phyloP scores from a whole-genome alignment of 64 coral and sea anemone species.

The Anthopleura sola region DNA sequence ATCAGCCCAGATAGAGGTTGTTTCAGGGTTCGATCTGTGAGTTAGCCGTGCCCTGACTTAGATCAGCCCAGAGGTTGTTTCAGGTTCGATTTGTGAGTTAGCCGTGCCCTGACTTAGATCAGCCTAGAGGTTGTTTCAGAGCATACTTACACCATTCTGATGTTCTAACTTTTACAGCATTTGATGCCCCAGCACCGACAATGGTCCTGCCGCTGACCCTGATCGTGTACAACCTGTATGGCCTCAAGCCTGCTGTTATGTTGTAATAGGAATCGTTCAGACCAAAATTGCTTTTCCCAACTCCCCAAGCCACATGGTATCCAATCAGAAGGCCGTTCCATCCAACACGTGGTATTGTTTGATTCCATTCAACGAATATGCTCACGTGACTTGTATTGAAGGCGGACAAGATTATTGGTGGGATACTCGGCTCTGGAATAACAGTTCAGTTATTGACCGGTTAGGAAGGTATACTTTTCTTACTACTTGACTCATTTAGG shows the following conservation, averaged over 20 bases:
- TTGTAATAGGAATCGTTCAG: constrained; percentile 10
- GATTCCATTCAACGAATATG: constrained; percentile 8
- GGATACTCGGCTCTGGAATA: not conserved
- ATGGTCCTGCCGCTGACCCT: constrained; percentile 12
- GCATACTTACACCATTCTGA: constrained; percentile 10
- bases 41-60: too few species aligned
- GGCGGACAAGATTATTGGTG: not conserved
- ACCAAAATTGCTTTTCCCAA: not conserved
- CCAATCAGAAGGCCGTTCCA: constrained; percentile 14
- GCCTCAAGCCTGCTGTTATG: not conserved
- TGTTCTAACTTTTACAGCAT: not conserved
- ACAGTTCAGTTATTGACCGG: not conserved
- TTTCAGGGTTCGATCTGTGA: too few species aligned
- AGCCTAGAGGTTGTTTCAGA: too few species aligned
- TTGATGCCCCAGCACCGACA: not conserved
- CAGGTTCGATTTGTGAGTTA: too few species aligned
- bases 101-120: too few species aligned
- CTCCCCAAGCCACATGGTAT: not conserved
- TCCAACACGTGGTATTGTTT: not conserved
- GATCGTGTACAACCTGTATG: not conserved
- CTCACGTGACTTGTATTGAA: not conserved
- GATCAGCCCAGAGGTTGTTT: too few species aligned
- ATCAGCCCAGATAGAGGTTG: too few species aligned
- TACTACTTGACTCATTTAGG: too few species aligned
- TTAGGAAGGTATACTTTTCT: too few species aligned